Percentiles rank a stretch among this genome's conserved stretches.
Conservation (phyloP, 2,797 vertebrate genomes). For the Anabas testudineus region DNA sequence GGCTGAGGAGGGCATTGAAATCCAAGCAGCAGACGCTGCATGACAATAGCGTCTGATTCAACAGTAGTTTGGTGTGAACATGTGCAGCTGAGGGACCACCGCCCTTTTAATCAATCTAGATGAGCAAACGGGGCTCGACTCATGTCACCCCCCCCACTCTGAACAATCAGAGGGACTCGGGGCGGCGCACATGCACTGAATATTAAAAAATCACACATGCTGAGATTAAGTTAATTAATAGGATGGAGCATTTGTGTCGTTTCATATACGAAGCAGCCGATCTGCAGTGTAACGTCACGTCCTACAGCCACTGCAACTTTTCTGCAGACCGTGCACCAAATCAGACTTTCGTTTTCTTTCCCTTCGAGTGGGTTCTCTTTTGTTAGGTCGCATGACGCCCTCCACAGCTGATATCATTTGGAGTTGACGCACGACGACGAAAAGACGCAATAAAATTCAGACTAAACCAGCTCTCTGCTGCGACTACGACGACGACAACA, state of each 20-base stretch:
- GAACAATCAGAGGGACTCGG: neutral
- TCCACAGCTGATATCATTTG: neutral
- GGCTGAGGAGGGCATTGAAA: neutral
- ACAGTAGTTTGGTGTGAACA: slow-evolving; percentile 15
- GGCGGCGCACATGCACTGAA: neutral
- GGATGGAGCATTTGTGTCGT: neutral
- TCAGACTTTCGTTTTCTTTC: no score
- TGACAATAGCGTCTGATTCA: no score
- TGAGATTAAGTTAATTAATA: neutral
- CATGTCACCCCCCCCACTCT: neutral
- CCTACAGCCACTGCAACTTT: accelerated
- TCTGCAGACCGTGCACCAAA: no score
- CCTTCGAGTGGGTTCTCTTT: no score
- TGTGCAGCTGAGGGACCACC: slow-evolving; percentile 56
- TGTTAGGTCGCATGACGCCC: no score
- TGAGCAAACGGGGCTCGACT: neutral
- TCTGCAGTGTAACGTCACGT: no score
- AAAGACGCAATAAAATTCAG: neutral
- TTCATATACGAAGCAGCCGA: neutral
- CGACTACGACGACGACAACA: no score
- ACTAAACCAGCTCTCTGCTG: neutral
- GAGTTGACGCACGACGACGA: neutral
- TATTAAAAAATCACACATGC: neutral
- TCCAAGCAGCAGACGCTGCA: accelerated
- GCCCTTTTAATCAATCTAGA: slow-evolving; percentile 49